A percentile compares a stretch with the other conserved stretches of the same genome.
These are phyloP conservation scores for Nebria brevicollis DNA, from an alignment of 2,888 invertebrate species.

Conservation along the genomic window DNA sequence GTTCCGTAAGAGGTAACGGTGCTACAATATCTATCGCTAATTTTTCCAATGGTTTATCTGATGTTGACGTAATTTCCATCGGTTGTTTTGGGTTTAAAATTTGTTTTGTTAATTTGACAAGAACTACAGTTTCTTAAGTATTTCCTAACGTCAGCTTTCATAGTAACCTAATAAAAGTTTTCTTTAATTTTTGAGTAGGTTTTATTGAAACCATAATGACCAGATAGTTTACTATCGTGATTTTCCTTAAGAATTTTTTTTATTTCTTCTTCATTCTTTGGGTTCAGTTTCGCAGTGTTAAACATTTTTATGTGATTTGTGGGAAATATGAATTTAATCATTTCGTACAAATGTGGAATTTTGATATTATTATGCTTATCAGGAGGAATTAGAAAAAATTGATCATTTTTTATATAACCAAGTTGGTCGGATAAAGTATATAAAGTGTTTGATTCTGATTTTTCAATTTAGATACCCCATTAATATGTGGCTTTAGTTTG, in stretches of 20 bases:
- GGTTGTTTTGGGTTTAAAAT: slow-evolving; percentile 50
- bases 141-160: slow-evolving; percentile 50
- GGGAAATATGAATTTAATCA: no score
- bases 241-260: no score
- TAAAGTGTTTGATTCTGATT: no score
- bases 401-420: no score
- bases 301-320: no score
- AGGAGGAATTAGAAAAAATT: no score
- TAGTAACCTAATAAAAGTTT: slow-evolving; percentile 50
- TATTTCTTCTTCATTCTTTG: no score
- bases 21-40: slow-evolving; percentile 53
- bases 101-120: slow-evolving; percentile 53
- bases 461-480: background rate
- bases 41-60: slow-evolving; percentile 50
- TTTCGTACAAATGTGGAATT: no score
- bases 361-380: no score
- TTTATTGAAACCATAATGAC: slow-evolving; percentile 48
- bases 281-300: no score
- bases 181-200: slow-evolving; percentile 48
- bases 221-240: slow-evolving; percentile 35
- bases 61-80: slow-evolving; percentile 52
- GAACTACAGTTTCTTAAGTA: slow-evolving; percentile 50
- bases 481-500: background rate
- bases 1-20: slow-evolving; percentile 50
- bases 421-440: no score